A percentile compares a stretch with the other conserved stretches of the same genome.
phyloP scores from a whole-genome alignment of 2,113 vertebrate genomes.

The Lampris incognitus region DNA sequence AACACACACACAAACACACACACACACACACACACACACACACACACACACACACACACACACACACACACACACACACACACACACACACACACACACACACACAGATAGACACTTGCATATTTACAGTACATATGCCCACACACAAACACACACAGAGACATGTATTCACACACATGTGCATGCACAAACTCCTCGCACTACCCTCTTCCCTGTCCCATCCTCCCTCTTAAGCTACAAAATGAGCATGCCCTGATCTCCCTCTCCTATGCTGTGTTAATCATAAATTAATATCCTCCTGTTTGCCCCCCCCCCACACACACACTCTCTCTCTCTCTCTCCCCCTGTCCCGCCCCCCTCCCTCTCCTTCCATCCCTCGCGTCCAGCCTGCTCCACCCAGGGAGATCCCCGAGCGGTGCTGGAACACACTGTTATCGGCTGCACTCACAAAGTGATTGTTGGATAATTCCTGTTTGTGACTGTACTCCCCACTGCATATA shows the following conservation, averaged over 20 bases:
- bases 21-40: slow-evolving; percentile 35
- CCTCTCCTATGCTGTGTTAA: slow-evolving; percentile 34
- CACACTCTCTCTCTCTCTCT: slow-evolving; percentile 33
- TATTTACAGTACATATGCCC: neutral
- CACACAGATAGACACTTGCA: neutral
- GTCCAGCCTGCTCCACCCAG: slow-evolving; percentile 81
- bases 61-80: neutral
- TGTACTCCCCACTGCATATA: slow-evolving; percentile 80
- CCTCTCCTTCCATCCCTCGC: slow-evolving; percentile 40
- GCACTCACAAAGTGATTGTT: slow-evolving; percentile 90
- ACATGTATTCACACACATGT: too few relatives aligned
- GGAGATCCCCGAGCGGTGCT: slow-evolving; percentile 87
- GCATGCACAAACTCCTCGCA: too few relatives aligned
- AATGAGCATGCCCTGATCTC: slow-evolving; percentile 77
- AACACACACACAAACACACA: slow-evolving; percentile 24
- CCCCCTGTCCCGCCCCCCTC: slow-evolving; percentile 69
- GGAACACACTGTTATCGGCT: slow-evolving; percentile 94
- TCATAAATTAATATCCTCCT: slow-evolving; percentile 50
- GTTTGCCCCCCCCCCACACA: slow-evolving; percentile 5
- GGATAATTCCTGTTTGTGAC: slow-evolving; percentile 93
- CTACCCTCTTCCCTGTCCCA: slow-evolving; percentile 9
- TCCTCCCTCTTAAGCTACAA: slow-evolving; percentile 45
- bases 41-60: slow-evolving; percentile 3
- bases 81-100: neutral
- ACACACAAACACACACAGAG: neutral